Percentiles rank a stretch among this genome's conserved stretches.
Evolutionary conservation across 2,797 vertebrate genomes (phyloP).

Genomic region (Toxotes lorentzi): DNA sequence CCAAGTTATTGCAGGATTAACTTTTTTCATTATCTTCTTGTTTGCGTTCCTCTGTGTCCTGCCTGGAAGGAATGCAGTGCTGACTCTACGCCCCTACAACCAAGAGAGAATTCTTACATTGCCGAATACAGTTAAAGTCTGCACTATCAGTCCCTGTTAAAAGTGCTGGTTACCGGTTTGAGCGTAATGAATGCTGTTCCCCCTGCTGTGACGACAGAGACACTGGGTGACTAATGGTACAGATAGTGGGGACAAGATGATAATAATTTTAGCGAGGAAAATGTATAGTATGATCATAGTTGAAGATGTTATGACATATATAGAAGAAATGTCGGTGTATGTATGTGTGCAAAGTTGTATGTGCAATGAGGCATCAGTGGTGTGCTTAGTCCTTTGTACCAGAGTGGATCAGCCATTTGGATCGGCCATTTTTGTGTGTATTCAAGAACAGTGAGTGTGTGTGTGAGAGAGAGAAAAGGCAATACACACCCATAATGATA

Average conservation of each 20-base stretch:
- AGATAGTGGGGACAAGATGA: conserved; percentile 55
- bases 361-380: conserved; percentile 19
- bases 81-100: conserved; percentile 66
- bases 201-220: conserved; percentile 77
- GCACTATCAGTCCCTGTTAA: conserved; percentile 64
- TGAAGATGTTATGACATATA: conserved; percentile 62
- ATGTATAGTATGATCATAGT: conserved; percentile 65
- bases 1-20: conserved; percentile 81
- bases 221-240: conserved; percentile 78
- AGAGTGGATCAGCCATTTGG: conserved; percentile 37
- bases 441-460: conserved; percentile 6
- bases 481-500: conserved; percentile 54
- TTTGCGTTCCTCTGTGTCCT: conserved; percentile 72
- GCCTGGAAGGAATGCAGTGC: conserved; percentile 67
- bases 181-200: conserved; percentile 73
- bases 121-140: conserved; percentile 53
- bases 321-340: conserved; percentile 34
- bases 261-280: conserved; percentile 58
- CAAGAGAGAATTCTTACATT: conserved; percentile 63
- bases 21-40: conserved; percentile 83
- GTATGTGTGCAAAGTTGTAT: conserved; percentile 3
- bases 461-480: not conserved
- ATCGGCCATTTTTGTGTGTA: conserved; percentile 11
- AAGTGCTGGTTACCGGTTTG: conserved; percentile 65
- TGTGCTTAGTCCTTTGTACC: conserved; percentile 14